These are phyloP conservation scores for Halcyon malimbica DNA, from an alignment of 2,113 vertebrate genomes.

Conservation along the genomic window DNA sequence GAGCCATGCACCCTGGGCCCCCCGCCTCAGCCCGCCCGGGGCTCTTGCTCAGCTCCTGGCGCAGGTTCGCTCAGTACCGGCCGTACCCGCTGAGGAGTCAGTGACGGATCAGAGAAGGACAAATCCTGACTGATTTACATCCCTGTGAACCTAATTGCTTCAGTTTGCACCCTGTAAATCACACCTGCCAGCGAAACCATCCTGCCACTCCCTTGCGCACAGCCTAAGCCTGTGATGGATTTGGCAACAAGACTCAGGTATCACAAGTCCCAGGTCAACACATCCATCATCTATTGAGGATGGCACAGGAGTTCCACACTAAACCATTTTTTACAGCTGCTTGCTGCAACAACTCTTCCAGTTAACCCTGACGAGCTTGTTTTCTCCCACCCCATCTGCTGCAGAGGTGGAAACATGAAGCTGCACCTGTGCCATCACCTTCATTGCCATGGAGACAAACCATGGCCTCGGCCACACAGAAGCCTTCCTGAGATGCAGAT, in stretches of 20 bases:
- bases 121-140: background rate
- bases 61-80: rapidly evolving
- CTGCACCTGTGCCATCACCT: background rate
- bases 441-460: background rate
- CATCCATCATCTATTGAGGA: background rate
- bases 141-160: background rate
- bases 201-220: background rate
- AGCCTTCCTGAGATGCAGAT: background rate
- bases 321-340: background rate
- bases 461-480: background rate
- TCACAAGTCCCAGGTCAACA: background rate
- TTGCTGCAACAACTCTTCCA: background rate
- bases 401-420: background rate
- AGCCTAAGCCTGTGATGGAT: background rate
- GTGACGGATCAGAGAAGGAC: background rate
- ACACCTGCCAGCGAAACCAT: background rate
- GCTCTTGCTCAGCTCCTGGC: background rate
- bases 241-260: background rate
- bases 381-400: background rate
- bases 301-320: background rate
- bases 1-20: too few species aligned
- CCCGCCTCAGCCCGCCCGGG: background rate
- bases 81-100: rapidly evolving
- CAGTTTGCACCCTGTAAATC: slow-evolving; percentile 9
- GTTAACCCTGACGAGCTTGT: background rate